Evolutionary conservation across 2,888 invertebrate species (phyloP).

Genomic region (Morpho helenor): DNA sequence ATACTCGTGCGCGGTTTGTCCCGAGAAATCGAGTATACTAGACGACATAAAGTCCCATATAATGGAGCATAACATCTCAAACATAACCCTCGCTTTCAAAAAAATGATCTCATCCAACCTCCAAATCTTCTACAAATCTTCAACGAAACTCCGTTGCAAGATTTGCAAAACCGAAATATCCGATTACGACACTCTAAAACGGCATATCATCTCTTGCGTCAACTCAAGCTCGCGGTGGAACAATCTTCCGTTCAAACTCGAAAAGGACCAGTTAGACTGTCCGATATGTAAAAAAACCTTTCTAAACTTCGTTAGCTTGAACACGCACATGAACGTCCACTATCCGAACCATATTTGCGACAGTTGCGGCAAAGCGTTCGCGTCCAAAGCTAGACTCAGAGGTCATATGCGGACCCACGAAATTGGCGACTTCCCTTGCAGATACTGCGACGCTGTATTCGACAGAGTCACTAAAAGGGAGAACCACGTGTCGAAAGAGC

Average conservation of each 20-base stretch:
- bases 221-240: constrained; percentile 46
- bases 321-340: constrained; percentile 75
- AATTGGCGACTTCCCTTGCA: constrained; percentile 62
- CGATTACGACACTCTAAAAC: constrained; percentile 46
- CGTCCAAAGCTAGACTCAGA: constrained; percentile 66
- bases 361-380: constrained; percentile 75
- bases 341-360: constrained; percentile 74
- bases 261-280: constrained; percentile 68
- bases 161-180: constrained; percentile 52
- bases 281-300: constrained; percentile 64
- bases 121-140: constrained; percentile 48
- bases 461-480: constrained; percentile 66
- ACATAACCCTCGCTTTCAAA: constrained; percentile 55
- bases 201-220: constrained; percentile 53
- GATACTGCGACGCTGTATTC: constrained; percentile 59
- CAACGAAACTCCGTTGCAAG: constrained; percentile 50
- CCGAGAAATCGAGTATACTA: constrained; percentile 45
- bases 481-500: constrained; percentile 68
- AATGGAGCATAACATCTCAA: constrained; percentile 45
- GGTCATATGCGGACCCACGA: constrained; percentile 77
- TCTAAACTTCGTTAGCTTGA: constrained; percentile 61
- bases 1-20: constrained; percentile 55
- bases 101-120: constrained; percentile 57
- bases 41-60: constrained; percentile 55
- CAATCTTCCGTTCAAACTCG: constrained; percentile 62